phyloP scores from a whole-genome alignment of 2,113 vertebrate species.

The Rhineura floridana region DNA sequence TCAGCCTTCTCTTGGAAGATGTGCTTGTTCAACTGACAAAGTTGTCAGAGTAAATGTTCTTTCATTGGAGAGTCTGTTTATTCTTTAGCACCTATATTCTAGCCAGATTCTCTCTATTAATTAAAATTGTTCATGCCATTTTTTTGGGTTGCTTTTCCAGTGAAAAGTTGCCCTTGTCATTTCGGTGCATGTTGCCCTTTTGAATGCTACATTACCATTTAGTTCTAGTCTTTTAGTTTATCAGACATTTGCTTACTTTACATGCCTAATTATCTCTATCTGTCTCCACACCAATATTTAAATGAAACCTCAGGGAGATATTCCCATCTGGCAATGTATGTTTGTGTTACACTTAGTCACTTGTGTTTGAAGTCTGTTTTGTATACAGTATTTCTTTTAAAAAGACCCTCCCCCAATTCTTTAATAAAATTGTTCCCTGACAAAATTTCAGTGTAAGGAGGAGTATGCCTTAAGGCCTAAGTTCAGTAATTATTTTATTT shows the following conservation, averaged over 20 bases:
- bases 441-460: background rate
- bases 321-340: conserved; percentile 41
- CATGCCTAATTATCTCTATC: conserved; percentile 34
- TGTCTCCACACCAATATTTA: conserved; percentile 31
- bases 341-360: conserved; percentile 31
- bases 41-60: conserved; percentile 41
- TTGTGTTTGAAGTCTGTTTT: conserved; percentile 21
- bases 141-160: conserved; percentile 25
- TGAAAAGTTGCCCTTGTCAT: conserved; percentile 37
- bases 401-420: background rate
- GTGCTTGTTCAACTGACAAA: conserved; percentile 35
- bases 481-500: background rate
- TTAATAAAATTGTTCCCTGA: background rate
- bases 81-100: conserved; percentile 45
- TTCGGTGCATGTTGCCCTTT: conserved; percentile 24
- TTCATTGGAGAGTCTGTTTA: conserved; percentile 48
- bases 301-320: conserved; percentile 46
- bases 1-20: conserved; percentile 25
- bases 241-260: conserved; percentile 38
- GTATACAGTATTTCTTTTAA: background rate
- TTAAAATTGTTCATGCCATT: conserved; percentile 45
- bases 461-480: background rate
- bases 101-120: conserved; percentile 42
- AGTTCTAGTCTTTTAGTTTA: conserved; percentile 46
- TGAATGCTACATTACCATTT: conserved; percentile 27